Evolutionary conservation across 92 coral and sea anemone species (phyloP).

Genomic region (Phymanthus crucifer): DNA sequence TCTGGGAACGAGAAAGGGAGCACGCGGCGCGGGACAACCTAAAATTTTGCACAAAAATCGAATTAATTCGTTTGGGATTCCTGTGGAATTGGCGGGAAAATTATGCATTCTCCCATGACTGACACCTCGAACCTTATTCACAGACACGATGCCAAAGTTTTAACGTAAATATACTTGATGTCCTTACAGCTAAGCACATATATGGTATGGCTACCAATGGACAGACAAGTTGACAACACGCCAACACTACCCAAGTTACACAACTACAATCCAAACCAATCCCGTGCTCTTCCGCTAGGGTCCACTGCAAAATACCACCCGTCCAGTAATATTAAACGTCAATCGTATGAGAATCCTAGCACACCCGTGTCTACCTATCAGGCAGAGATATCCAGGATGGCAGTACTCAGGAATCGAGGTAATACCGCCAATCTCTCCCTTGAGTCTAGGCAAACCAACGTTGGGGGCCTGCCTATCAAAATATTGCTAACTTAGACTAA

Average conservation of each 20-base stretch:
- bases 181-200: constrained; percentile 64
- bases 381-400: constrained; percentile 61
- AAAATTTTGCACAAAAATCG: too few species aligned
- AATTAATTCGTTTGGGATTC: too few species aligned
- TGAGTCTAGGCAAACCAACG: neutral
- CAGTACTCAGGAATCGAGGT: constrained; percentile 60
- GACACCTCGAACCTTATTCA: too few species aligned
- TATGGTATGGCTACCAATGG: constrained; percentile 87
- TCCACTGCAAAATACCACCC: neutral
- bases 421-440: neutral
- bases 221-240: constrained; percentile 38
- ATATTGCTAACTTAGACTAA: too few species aligned
- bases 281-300: constrained; percentile 28
- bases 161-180: neutral
- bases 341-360: constrained; percentile 28
- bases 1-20: too few species aligned
- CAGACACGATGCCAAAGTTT: neutral
- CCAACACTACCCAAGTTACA: constrained; percentile 49
- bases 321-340: neutral
- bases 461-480: too few species aligned
- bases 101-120: too few species aligned
- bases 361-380: constrained; percentile 64
- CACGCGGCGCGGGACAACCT: too few species aligned
- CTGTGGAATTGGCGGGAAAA: too few species aligned
- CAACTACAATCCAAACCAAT: constrained; percentile 23